Evolutionary conservation across 2,113 vertebrate species (phyloP).

Genomic region (Hepsetus odoe): DNA sequence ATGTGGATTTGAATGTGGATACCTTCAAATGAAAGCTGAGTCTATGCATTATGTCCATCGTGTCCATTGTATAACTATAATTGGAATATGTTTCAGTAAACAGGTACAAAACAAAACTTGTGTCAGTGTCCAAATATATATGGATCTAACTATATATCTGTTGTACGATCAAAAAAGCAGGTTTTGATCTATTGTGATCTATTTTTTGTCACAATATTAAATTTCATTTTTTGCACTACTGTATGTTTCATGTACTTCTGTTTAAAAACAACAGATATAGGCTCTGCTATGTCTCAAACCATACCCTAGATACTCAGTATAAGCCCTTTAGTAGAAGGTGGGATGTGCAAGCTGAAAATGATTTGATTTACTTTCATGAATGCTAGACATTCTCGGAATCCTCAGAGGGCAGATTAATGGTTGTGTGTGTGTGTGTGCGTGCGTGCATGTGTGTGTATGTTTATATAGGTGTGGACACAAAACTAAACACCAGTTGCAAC

Average conservation of each 20-base stretch:
- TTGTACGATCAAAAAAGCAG: no score
- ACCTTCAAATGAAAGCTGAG: no score
- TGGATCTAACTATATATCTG: no score
- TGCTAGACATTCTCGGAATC: constrained; percentile 27
- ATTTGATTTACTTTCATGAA: constrained; percentile 28
- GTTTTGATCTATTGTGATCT: no score
- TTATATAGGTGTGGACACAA: constrained; percentile 6
- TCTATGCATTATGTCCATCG: no score
- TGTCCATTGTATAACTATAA: no score
- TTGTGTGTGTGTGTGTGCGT: constrained; percentile 19
- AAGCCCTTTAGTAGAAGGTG: constrained; percentile 8
- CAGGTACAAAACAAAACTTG: no score
- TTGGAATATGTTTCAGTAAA: no score
- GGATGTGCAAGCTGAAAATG: neutral
- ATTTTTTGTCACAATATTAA: no score
- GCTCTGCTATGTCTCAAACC: neutral
- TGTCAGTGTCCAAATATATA: no score
- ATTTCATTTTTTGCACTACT: no score
- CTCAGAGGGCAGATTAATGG: constrained; percentile 24
- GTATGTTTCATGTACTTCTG: neutral
- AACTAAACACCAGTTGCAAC: constrained; percentile 5
- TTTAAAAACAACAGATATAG: constrained; percentile 18
- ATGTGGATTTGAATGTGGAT: no score
- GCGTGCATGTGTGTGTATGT: constrained; percentile 22
- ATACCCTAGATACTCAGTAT: neutral